Evolutionary conservation across 2,888 invertebrate genomes (phyloP), one percentile per base, ranked within the genome.

Genomic region (Phorcus lineatus): DNA sequence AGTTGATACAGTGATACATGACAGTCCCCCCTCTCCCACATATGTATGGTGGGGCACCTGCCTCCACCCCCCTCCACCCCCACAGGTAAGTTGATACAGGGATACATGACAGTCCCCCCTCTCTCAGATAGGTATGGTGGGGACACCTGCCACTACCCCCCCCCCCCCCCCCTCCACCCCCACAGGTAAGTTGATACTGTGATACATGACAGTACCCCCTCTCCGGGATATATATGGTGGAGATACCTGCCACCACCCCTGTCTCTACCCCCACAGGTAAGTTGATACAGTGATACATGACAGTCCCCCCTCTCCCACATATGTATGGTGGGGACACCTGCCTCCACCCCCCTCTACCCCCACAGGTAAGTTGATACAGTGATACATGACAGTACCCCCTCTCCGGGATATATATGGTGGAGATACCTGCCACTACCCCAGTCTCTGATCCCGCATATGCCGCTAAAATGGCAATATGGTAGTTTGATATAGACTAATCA

Each of bases 261-360:
- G 52, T 82, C 17, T 22, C 77, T 31, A 55, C 81, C 55, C 70
- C 75, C 66, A 81, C 85, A 77, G 80, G 82, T 82, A 54, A 36
- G 36, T 36, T 36, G 36, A 36, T n/a, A 82, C 89, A 11, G 82
- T 90, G 7, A 90, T 97, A 78, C 96, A 97, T 92, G 97, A 97
- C 55, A 96, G 96, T 86, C 97, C 78, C 97, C 97, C 0, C 95
- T 97, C 79, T 96, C 97, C 70, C 97, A 97, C 93, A 97, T 97
- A 87, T 97, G 97, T 80, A 95, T 96, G 81, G 95, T 95, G 88
- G 93, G 96, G 74, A 94, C 96, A 87, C 94, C 95, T 74, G 94
- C 24, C 52, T 16, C 94, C 57, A 94, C 95, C 54, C 70, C 77
- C 36, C 36, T 2, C 86, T 7, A 75, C 86, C n/a, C 75, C 22